Conservation (phyloP, 2,888 invertebrate species). For the Axea sp. region DNA sequence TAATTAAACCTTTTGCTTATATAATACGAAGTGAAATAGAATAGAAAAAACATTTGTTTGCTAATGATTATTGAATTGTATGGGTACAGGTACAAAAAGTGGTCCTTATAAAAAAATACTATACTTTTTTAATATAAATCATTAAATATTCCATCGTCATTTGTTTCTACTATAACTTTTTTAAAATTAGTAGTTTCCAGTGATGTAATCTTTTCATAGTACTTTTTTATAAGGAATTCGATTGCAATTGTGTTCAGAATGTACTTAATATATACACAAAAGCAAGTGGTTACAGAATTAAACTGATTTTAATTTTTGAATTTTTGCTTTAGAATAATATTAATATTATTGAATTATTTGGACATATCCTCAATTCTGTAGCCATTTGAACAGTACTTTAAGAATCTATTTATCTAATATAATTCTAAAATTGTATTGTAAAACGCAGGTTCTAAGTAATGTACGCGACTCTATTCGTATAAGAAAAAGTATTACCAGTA, state of each 20-base stretch:
- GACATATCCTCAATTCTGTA: conserved; percentile 10
- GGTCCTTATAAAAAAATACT: conserved; percentile 14
- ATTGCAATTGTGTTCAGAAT: conserved; percentile 35
- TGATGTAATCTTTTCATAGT: conserved; percentile 1
- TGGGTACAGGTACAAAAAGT: background rate
- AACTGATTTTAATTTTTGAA: too few relatives aligned
- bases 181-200: too few relatives aligned
- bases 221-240: conserved; percentile 9
- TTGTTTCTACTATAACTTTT: too few relatives aligned
- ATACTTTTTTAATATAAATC: background rate
- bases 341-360: too few relatives aligned
- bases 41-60: background rate
- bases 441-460: conserved; percentile 32
- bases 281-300: conserved; percentile 9
- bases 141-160: too few relatives aligned
- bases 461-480: conserved; percentile 14
- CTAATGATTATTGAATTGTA: conserved; percentile 1
- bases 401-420: conserved; percentile 16
- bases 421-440: conserved; percentile 34
- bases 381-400: conserved; percentile 7
- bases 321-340: too few relatives aligned
- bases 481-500: conserved; percentile 16
- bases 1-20: conserved; percentile 29
- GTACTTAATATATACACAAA: conserved; percentile 1
- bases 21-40: conserved; percentile 16